phyloP scores from a whole-genome alignment of 2,113 vertebrate species.

The Ibidorhyncha struthersii region DNA sequence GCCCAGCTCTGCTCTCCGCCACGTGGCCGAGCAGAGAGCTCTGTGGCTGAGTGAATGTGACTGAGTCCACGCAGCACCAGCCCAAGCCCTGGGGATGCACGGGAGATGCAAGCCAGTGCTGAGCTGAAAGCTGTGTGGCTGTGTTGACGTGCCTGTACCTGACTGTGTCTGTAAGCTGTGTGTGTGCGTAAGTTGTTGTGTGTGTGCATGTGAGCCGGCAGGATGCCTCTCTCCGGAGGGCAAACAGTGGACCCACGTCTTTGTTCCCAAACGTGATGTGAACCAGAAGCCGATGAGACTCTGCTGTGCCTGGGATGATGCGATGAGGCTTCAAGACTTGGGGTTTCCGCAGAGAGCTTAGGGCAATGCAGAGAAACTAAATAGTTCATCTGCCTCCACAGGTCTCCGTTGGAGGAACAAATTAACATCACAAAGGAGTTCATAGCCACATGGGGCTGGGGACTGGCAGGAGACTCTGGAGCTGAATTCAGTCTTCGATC shows the following conservation, averaged over 20 bases:
- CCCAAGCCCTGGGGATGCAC: too few species aligned
- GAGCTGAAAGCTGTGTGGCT: not conserved
- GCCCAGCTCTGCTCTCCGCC: not conserved
- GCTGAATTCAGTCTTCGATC: not conserved
- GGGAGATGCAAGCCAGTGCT: not conserved
- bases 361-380: not conserved
- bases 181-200: not conserved
- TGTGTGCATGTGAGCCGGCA: not conserved
- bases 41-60: not conserved
- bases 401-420: not conserved
- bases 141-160: not conserved
- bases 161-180: not conserved
- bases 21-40: rapidly evolving
- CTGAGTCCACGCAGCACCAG: not conserved
- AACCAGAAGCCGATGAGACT: rapidly evolving
- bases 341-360: not conserved
- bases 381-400: not conserved
- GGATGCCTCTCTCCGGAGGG: not conserved
- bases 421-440: not conserved
- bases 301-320: not conserved
- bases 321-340: not conserved
- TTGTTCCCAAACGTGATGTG: rapidly evolving
- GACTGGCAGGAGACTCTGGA: not conserved
- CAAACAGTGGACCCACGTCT: not conserved
- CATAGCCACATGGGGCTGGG: not conserved